phyloP scores from a whole-genome alignment of 2,113 vertebrate genomes.

The Carollia perspicillata region DNA sequence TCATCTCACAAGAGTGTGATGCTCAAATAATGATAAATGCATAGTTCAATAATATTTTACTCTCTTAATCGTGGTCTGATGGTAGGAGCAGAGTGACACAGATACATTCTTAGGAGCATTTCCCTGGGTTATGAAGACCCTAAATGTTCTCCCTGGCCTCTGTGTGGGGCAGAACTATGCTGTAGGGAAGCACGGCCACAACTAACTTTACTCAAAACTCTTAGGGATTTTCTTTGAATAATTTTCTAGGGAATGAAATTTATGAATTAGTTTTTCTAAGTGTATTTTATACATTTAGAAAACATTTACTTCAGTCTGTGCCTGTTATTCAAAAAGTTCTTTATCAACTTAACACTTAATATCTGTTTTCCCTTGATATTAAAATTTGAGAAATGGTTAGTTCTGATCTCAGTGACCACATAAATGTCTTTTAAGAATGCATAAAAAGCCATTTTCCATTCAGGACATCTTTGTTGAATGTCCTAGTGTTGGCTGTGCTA shows the following conservation, averaged over 20 bases:
- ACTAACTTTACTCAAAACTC: background rate
- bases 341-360: constrained; percentile 15
- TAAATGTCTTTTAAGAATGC: background rate
- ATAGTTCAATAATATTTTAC: background rate
- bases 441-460: background rate
- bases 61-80: background rate
- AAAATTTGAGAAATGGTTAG: background rate
- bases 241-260: background rate
- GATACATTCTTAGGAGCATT: background rate
- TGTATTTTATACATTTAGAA: constrained; percentile 6
- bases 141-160: background rate
- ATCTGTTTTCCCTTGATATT: constrained; percentile 18
- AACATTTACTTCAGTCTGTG: background rate
- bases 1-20: background rate
- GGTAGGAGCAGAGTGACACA: background rate
- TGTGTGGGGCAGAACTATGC: background rate
- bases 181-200: background rate
- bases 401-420: background rate
- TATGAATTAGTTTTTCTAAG: background rate
- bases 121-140: background rate
- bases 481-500: background rate
- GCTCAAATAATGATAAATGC: background rate
- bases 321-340: background rate
- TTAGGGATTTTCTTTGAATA: background rate
- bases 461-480: background rate